Evolutionary conservation across 2,888 invertebrate species (phyloP), one percentile per base, ranked within the genome.

Genomic region (Drosophila nigricruria): DNA sequence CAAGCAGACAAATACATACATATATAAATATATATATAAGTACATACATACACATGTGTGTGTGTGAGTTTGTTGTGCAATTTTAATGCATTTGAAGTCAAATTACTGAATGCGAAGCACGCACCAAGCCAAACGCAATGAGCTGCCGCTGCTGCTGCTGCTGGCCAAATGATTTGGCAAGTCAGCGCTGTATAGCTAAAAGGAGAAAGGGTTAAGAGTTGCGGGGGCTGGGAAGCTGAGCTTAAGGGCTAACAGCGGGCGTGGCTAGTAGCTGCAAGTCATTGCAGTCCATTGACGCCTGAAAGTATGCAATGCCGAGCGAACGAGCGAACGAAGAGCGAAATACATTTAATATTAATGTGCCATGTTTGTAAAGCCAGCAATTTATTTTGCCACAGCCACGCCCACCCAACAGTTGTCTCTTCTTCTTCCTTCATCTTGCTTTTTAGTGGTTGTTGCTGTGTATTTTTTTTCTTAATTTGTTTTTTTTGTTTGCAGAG

Each of bases 281-380:
- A 84, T 89, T 70, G 89, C 84, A 81, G 84, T 89, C 89, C 71
- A 84, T 84, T 87, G 89, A 87, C 87, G 84, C 84, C 81, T 86
- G 84, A 72, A 89, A 89, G 88, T 84, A 87, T 84, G 84, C 89
- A 86, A 77, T 70, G 50, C 27, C 36, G n/a, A 63, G 40, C 47
- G 64, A 78, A 42, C 36, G n/a, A 63, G 40, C 47, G 64, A 78
- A 42, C 52, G 53, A 61, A 58, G 53, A 71, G 70, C 74, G 71
- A 80, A 81, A 79, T 77, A 88, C 90, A 91, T 90, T 90, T 89
- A 88, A 90, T 89, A 91, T 91, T 91, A 89, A 91, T 90, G 91
- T 76, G 77, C 76, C 75, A 81, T 86, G 82, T 82, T 91, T 86
- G 88, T 88, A 77, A 70, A 78, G 70, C 79, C 63, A 81, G 87